These are phyloP conservation scores for Heliconius hortense DNA, from an alignment of 2,888 invertebrate genomes.

Conservation along the genomic window DNA sequence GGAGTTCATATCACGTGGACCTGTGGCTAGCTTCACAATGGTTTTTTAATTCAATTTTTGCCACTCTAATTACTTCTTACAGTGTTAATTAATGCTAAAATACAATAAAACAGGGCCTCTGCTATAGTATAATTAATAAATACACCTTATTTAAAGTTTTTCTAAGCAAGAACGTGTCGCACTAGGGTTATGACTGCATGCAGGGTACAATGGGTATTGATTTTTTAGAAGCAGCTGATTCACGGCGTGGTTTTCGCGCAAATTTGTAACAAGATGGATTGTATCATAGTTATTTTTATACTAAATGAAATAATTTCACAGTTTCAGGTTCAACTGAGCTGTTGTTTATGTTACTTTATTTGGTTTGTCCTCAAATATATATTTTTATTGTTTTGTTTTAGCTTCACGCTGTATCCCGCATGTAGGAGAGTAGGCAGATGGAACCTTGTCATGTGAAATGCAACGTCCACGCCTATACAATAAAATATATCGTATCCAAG, in stretches of 20 bases:
- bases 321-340: constrained; percentile 23
- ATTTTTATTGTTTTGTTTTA: not conserved
- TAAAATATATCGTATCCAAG: no score
- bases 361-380: constrained; percentile 26
- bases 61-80: constrained; percentile 50
- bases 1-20: constrained; percentile 50
- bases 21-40: constrained; percentile 64
- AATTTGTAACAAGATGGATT: constrained; percentile 51
- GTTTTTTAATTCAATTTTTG: constrained; percentile 61
- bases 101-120: constrained; percentile 45
- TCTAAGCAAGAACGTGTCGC: not conserved
- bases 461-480: no score
- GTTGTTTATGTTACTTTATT: constrained; percentile 30
- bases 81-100: constrained; percentile 50
- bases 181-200: constrained; percentile 37
- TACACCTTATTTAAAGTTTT: constrained; percentile 18
- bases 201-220: constrained; percentile 64
- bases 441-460: not conserved
- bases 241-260: constrained; percentile 63
- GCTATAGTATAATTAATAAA: constrained; percentile 26
- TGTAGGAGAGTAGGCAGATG: not conserved
- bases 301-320: constrained; percentile 41
- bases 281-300: constrained; percentile 68
- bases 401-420: not conserved
- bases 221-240: constrained; percentile 75